These are phyloP conservation scores for Meiosimyza decipiens DNA, from an alignment of 2,888 invertebrate genomes.

Conservation along the genomic window DNA sequence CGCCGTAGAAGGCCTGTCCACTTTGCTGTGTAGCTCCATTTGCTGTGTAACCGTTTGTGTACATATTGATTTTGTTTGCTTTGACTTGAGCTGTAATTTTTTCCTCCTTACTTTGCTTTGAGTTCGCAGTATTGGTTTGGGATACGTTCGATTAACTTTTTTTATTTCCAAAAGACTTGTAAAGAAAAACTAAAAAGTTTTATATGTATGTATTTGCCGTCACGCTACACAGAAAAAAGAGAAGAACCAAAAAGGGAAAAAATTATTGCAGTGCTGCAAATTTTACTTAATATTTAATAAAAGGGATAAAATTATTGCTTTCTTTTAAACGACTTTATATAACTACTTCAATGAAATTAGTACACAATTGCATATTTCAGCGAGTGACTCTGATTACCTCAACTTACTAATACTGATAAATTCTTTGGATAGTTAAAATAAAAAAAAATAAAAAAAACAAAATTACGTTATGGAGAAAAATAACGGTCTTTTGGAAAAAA, in stretches of 20 bases:
- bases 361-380: too few species aligned
- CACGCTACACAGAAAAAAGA: conserved; percentile 2
- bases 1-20: conserved; percentile 54
- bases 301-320: background rate
- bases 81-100: background rate
- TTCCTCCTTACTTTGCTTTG: conserved; percentile 33
- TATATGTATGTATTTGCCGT: conserved; percentile 3
- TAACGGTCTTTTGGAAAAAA: too few species aligned
- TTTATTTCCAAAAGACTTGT: background rate
- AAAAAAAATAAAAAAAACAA: too few species aligned
- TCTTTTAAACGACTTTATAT: too few species aligned
- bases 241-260: conserved; percentile 19
- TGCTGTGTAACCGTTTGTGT: conserved; percentile 58
- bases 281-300: background rate
- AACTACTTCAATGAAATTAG: too few species aligned
- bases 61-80: conserved; percentile 47
- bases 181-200: background rate
- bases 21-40: conserved; percentile 57
- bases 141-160: background rate
- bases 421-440: too few species aligned
- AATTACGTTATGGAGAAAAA: too few species aligned
- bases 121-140: conserved; percentile 14
- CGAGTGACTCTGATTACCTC: background rate
- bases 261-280: conserved; percentile 20
- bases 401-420: background rate